Base-by-base conservation (phyloP, 2,797 vertebrate species). In the Eulemur albifrons region DNA sequence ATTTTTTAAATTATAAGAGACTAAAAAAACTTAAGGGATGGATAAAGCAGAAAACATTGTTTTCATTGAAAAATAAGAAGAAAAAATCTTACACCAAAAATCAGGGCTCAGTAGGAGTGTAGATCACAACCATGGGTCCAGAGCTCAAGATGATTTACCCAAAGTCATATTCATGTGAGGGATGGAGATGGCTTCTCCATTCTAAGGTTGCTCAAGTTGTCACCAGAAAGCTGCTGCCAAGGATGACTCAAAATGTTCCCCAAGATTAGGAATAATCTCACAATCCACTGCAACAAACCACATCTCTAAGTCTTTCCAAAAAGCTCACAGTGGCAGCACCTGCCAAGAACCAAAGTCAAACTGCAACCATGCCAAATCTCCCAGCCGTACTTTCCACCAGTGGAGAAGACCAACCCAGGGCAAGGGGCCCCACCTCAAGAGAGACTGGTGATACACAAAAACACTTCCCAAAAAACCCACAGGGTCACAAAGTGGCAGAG, bases 391-490 rank as follows among this genome's bases (percentile, higher is more conserved):
- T 96, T 96, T 93, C 95, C 87, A 77, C 72, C 45, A 40, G 32
- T 11, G 2, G 18, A 92, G 65, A 84, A 79, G 50, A 43, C 61
- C 65, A 95, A 59, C 35, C 50, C 17, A 48, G 45, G 54, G 72
- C 77, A 87, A 83, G 57, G 9, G 27, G 5, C n/a, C 61, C 40
- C 94, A 57, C 38, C 88, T 93, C 57, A 80, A 30, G 14, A 94
- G 35, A 92, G 20, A 63, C 65, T 77, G 18, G 17, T 61, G 43
- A 96, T 43, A 81, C 87, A 86, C 93, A 90, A 79, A 94, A 94
- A 88, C 81, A 93, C 88, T 96, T 96, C 90, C 82, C 88, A 2
- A 54, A 92, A 96, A 95, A 75, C 75, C 57, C 84, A 40, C 2
- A 4, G 72, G 76, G 48, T 17, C 73, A 88, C 30, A 7, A 57